Conservation (phyloP, 2,113 vertebrate genomes). For the Urocynchramus pylzowi region DNA sequence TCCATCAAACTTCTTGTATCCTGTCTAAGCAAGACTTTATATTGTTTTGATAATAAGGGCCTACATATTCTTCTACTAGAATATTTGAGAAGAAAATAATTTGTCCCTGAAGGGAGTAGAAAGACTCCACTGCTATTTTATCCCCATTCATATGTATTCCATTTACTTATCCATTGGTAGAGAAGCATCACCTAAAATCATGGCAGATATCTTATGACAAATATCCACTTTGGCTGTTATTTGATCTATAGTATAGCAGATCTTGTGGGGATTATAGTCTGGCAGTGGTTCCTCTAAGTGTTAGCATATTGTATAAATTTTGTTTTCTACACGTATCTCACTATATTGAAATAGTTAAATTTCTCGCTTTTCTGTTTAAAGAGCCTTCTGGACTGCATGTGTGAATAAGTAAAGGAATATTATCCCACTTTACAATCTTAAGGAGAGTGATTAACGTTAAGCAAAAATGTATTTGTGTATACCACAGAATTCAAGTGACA, state of each 20-base stretch:
- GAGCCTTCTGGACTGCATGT: background rate
- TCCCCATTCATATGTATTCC: background rate
- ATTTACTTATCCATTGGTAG: background rate
- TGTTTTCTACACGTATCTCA: background rate
- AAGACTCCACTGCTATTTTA: background rate
- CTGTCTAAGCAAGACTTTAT: background rate
- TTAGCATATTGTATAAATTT: background rate
- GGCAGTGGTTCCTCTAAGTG: background rate
- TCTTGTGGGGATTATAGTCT: background rate
- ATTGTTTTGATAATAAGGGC: background rate
- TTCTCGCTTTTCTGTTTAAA: background rate
- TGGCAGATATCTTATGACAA: background rate
- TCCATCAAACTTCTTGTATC: background rate
- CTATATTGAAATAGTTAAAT: background rate
- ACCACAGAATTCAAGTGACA: background rate
- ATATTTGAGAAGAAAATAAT: background rate
- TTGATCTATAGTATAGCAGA: background rate
- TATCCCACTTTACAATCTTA: background rate
- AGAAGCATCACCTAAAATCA: background rate
- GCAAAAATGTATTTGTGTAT: background rate
- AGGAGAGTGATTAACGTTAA: background rate
- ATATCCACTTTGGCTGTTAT: background rate
- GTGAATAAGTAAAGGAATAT: background rate
- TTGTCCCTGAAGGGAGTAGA: background rate
- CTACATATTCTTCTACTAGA: background rate